Evolutionary conservation across 1,140 invertebrate species (phyloP), one percentile per base, ranked within the genome.

Genomic region (Venustaconcha ellipsiformis): DNA sequence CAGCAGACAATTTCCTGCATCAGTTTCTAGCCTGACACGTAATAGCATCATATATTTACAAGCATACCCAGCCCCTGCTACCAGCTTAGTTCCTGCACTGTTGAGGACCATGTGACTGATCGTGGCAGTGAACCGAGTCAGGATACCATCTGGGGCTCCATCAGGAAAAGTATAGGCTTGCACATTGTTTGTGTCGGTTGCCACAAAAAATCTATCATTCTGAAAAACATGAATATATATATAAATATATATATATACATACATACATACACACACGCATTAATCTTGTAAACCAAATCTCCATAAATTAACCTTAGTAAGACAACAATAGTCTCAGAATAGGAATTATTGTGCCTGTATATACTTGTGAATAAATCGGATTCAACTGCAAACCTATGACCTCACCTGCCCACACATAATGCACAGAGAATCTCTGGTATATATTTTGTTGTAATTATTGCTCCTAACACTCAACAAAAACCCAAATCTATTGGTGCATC

Each of bases 81-180:
- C 92, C 68, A 94, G 86, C 20, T 91, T 87, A 67, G 91, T 91
- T 67, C 93, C 92, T 79, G 92, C 88, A 81, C 87, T 90, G 78
- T 90, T 91, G 66, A 92, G 91, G 81, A 92, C 91, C 78, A 97
- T 94, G 88, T 95, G 93, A 79, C 94, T 96, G 14, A 96, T 94
- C 67, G 95, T 93, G 55, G 95, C 95, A 60, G 95, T 95, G 88
- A 96, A 98, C 82, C 95, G 92, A 64, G 95, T 94, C 56, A 97
- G 92, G 62, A 97, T 94, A 12, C 96, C 95, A 92, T 96, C 94
- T 85, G 94, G 93, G 72, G 95, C 93, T 74, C 95, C 93, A 57
- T 94, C 94, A 15, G 95, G 94, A 86, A 95, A 94, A 62, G 93
- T 94, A 80, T 96, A 94, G 26, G 94, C 93, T 90, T 96, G 95